phyloP scores from a whole-genome alignment of 2,113 vertebrate species.

The Diadophis punctatus region DNA sequence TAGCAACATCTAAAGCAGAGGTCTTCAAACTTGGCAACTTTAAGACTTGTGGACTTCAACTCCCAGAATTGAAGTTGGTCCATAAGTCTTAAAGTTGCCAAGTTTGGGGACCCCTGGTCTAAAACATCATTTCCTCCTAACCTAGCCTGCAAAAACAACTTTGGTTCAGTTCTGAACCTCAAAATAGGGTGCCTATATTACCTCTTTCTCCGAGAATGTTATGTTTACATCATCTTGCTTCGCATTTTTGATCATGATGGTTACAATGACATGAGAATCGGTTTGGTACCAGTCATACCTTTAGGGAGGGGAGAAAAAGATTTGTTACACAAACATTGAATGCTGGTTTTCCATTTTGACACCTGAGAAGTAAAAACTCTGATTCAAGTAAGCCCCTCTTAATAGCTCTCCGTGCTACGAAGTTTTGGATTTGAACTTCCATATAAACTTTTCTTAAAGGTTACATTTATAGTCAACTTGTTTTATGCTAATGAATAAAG shows the following conservation, averaged over 20 bases:
- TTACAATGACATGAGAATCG: conserved; percentile 92
- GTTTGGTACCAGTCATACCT: conserved; percentile 98
- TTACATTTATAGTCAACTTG: not conserved
- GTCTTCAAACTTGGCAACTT: too few species aligned
- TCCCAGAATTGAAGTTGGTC: too few species aligned
- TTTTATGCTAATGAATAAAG: too few species aligned
- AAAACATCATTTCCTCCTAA: too few species aligned
- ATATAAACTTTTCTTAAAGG: not conserved
- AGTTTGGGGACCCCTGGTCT: too few species aligned
- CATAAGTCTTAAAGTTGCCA: too few species aligned
- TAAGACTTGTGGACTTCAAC: too few species aligned
- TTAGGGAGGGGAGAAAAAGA: not conserved
- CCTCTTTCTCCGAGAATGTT: conserved; percentile 85
- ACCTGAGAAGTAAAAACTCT: not conserved
- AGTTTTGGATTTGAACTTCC: not conserved
- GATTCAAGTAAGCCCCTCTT: not conserved
- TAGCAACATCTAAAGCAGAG: not conserved
- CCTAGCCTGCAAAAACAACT: not conserved
- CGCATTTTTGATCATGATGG: conserved; percentile 89
- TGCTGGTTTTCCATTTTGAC: not conserved
- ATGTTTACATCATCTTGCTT: conserved; percentile 81
- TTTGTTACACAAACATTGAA: not conserved
- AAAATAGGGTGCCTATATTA: conserved; percentile 54
- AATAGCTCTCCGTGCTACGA: not conserved
- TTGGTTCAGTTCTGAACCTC: not conserved